Base-by-base conservation (phyloP, 2,888 invertebrate genomes). In the Yponomeuta malinellus region DNA sequence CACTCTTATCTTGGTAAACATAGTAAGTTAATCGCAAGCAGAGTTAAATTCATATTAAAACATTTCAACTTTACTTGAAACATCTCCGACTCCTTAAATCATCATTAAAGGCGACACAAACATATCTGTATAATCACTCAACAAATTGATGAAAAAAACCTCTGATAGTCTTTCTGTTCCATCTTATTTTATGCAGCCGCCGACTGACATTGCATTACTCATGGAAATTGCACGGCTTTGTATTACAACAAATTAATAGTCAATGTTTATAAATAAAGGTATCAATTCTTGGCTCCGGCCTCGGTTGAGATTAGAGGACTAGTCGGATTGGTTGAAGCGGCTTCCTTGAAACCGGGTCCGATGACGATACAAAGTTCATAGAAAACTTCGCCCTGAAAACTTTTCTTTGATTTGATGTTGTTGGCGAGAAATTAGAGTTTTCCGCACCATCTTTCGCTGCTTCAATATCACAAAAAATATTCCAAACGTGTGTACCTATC, bases 151-250 rank as follows among this genome's bases (percentile, higher is more conserved):
- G 0, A 33, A 33, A 33, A 33, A 33, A 43, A 43, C 9, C 6
- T 43, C 8, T 8, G 43, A 8, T 2, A 2, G 52, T 59, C 52
- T 15, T 59, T 59, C 15, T 15, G 15, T 12, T 15, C 15, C 3
- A 4, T 15, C 52, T 59, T 15, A 59, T 12, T 15, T 12, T 15
- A 59, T 59, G 2, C 77, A 79, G 83, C 84, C 81, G 83, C 81
- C 88, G 86, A 86, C 78, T 75, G 75, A 76, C 81, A 89, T 89
- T 85, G 76, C 81, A 89, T 89, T 85, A 83, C 82, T 89, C 86
- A 87, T 78, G 81, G 78, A 81, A 83, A 84, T 86, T 79, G 81
- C 78, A 70, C 76, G 77, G 81, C 80, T 84, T 83, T 84, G 83
- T 83, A 79, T 80, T 79, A 81, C 80, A 83, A 80, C 79, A 77